A percentile compares a stretch with the other conserved stretches of the same genome.
phyloP scores from a whole-genome alignment of 2,888 invertebrate genomes.

The Drosophila cognata region DNA sequence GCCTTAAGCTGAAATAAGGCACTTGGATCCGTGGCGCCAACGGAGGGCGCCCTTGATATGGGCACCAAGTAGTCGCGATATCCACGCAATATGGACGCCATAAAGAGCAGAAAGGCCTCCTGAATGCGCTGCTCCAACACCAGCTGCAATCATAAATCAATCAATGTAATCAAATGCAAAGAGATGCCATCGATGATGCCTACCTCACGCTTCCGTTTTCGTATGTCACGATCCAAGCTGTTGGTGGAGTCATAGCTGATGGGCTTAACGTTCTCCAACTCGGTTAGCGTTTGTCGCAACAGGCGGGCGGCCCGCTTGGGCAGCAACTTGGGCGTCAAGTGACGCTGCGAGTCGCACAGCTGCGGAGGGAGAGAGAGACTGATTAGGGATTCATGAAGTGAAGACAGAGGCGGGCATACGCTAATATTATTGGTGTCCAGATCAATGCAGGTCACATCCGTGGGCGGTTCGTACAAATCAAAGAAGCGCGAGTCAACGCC shows the following conservation, averaged over 20 bases:
- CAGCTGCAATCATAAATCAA: slow-evolving; percentile 86
- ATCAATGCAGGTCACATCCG: slow-evolving; percentile 98
- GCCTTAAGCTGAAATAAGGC: slow-evolving; percentile 97
- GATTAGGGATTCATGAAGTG: neutral
- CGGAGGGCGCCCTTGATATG: slow-evolving; percentile 96
- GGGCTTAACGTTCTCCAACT: slow-evolving; percentile 88
- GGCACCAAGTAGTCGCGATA: slow-evolving; percentile 95
- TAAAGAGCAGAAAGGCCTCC: slow-evolving; percentile 98
- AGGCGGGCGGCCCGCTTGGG: slow-evolving; percentile 95
- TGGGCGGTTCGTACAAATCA: slow-evolving; percentile 97
- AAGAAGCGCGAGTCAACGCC: slow-evolving; percentile 99
- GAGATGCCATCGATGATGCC: neutral
- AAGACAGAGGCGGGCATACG: slow-evolving; percentile 85
- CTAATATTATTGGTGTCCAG: slow-evolving; percentile 98
- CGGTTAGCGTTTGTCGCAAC: slow-evolving; percentile 91
- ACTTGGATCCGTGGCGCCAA: slow-evolving; percentile 97
- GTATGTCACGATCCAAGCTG: slow-evolving; percentile 92
- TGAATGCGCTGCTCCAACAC: slow-evolving; percentile 96
- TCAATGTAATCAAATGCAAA: neutral
- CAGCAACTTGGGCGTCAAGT: slow-evolving; percentile 91
- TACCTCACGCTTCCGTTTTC: slow-evolving; percentile 90
- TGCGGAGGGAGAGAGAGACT: slow-evolving; percentile 58
- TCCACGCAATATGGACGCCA: slow-evolving; percentile 95
- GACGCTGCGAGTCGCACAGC: slow-evolving; percentile 95
- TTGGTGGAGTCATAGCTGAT: slow-evolving; percentile 86